Conservation (phyloP, 1,140 invertebrate genomes). For the Trachelipus rathkii region DNA sequence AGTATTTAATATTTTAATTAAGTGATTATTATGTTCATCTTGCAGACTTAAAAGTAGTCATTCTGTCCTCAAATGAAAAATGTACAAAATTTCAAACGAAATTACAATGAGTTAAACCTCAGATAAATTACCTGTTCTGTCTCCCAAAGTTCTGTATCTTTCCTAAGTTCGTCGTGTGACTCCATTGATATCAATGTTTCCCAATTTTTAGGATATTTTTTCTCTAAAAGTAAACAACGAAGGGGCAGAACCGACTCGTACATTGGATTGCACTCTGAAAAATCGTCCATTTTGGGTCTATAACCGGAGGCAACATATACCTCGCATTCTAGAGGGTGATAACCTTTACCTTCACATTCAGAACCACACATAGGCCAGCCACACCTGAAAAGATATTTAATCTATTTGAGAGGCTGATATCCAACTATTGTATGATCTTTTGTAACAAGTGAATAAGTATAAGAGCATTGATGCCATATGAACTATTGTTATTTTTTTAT, state of each 20-base stretch:
- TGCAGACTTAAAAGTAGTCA: no score
- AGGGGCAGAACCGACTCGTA: slow-evolving; percentile 43
- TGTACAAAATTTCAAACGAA: no score
- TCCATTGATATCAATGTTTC: slow-evolving; percentile 39
- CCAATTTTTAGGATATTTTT: slow-evolving; percentile 33
- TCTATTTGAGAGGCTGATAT: no score
- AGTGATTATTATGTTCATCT: no score
- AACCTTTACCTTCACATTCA: slow-evolving; percentile 31
- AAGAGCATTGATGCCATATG: no score
- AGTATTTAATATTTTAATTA: no score
- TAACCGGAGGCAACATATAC: slow-evolving; percentile 28
- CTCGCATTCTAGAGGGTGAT: slow-evolving; percentile 38
- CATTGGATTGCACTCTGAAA: slow-evolving; percentile 30
- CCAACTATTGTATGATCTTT: no score
- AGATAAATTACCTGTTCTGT: slow-evolving; percentile 32
- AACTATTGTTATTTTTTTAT: no score
- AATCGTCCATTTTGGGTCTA: slow-evolving; percentile 29
- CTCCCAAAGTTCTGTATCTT: slow-evolving; percentile 39
- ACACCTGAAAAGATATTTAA: background rate
- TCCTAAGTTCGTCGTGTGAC: slow-evolving; percentile 38
- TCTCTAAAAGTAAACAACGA: slow-evolving; percentile 32
- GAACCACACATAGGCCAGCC: slow-evolving; percentile 26
- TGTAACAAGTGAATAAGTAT: no score
- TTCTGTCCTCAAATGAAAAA: no score
- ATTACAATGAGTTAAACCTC: no score